Evolutionary conservation across 2,113 vertebrate genomes (phyloP).

Genomic region (Panthera uncia): DNA sequence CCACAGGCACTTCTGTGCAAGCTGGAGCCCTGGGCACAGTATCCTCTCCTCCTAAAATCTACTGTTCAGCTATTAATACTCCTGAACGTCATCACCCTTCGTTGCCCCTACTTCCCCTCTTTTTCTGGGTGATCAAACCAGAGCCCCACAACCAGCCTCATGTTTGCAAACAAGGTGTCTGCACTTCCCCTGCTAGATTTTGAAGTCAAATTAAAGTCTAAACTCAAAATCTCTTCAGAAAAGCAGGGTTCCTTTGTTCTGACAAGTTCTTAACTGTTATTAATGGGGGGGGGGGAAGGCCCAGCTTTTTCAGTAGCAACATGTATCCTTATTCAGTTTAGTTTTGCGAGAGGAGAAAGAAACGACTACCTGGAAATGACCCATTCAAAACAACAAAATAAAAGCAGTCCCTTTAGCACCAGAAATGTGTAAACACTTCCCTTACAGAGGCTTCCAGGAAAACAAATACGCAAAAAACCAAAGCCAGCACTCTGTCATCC

Average conservation of each 20-base stretch:
- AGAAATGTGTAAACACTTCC: neutral
- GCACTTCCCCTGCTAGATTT: neutral
- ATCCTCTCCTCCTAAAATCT: constrained; percentile 63
- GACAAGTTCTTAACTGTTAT: neutral
- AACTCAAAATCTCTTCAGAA: constrained; percentile 29
- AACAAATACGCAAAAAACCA: neutral
- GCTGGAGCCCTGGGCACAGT: constrained; percentile 28
- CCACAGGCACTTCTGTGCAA: constrained; percentile 59
- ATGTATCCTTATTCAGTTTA: neutral
- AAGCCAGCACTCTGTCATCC: neutral
- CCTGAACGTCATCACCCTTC: constrained; percentile 2
- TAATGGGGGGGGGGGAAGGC: too few relatives aligned
- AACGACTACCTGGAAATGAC: neutral
- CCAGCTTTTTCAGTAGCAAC: neutral
- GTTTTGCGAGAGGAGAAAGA: constrained; percentile 24
- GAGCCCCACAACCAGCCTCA: neutral
- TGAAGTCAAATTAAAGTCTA: constrained; percentile 42
- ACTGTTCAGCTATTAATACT: constrained; percentile 63
- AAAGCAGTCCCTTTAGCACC: neutral
- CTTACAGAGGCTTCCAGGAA: neutral
- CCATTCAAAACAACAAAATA: neutral
- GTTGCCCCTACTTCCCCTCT: constrained; percentile 48
- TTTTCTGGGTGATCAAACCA: neutral
- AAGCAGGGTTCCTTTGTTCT: neutral
- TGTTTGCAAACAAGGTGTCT: neutral